Conservation (phyloP, 2,113 vertebrate species). For the Panurus biarmicus region DNA sequence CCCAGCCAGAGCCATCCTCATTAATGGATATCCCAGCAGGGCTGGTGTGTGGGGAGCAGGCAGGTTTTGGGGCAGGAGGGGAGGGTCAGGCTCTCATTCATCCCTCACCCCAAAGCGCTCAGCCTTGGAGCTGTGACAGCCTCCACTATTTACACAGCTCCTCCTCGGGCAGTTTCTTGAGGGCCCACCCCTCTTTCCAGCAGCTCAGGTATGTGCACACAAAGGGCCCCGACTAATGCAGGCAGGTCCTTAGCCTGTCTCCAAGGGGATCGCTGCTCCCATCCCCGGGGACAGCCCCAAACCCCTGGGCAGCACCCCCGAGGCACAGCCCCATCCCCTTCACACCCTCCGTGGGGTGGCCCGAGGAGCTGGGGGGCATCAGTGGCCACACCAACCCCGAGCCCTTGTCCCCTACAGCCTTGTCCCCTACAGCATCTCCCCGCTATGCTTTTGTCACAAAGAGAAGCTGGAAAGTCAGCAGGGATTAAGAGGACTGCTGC, state of each 20-base stretch:
- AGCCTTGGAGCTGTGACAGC: neutral
- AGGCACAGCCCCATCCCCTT: accelerated
- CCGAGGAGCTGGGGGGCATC: neutral
- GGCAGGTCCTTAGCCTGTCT: neutral
- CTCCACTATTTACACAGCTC: neutral
- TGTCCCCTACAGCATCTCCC: neutral
- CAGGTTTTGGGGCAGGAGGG: accelerated
- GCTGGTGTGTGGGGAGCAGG: accelerated
- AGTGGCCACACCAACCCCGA: accelerated
- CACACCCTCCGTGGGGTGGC: neutral
- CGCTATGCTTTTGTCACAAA: neutral
- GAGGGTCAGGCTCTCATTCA: neutral
- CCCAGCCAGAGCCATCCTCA: neutral
- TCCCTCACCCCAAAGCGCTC: neutral
- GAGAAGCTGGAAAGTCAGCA: neutral
- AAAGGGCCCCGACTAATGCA: neutral
- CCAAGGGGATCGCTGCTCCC: neutral
- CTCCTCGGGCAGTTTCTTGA: neutral
- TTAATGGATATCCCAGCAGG: neutral
- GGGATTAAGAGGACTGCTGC: neutral
- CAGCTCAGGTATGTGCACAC: slow-evolving; percentile 37
- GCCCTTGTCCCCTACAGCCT: neutral
- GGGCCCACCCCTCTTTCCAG: neutral
- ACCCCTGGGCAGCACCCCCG: neutral
- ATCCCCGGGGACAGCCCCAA: neutral